Evolutionary conservation across 2,888 invertebrate species (phyloP), one percentile per base, ranked within the genome.

Genomic region (Synanthedon vespiformis): DNA sequence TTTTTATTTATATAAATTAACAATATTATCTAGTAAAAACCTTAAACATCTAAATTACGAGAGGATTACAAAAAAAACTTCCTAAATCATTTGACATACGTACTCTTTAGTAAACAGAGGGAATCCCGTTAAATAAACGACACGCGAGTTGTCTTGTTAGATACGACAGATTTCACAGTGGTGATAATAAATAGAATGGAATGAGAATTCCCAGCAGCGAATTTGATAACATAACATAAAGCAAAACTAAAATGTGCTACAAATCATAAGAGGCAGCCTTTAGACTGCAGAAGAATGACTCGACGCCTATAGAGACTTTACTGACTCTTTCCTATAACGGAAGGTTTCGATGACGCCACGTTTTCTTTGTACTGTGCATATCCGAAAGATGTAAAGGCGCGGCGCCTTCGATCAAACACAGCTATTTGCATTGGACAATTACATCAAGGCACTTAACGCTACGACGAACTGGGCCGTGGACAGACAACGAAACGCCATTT

Each of bases 391-490:
- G 62, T 63, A 60, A 62, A 60, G 57, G 63, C 63, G 68, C 69
- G 62, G 60, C 59, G 58, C 61, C 55, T 52, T 47, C 67, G 65
- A 76, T 79, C 72, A 70, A 74, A 74, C 68, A 74, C 58, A 55
- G 60, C 70, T 84, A 80, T 86, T 86, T 85, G 79, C 84, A 83
- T 83, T 79, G 75, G 72, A 80, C 84, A 84, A 84, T 84, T 83
- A 85, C 85, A 83, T 67, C 76, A 70, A 64, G 67, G 79, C 86
- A 85, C 86, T 86, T 85, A 85, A 72, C 76, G 72, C 71, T 74
- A 69, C 72, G 70, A 63, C 65, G 77, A 85, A 84, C 82, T 83
- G 80, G 80, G 77, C 80, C 82, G 81, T 74, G 77, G 74, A 69
- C 65, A 68, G 77, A 85, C 85, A 87, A 74, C 80, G 78, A 83